Conservation (phyloP, 2,113 vertebrate genomes). For the Lontra canadensis region DNA sequence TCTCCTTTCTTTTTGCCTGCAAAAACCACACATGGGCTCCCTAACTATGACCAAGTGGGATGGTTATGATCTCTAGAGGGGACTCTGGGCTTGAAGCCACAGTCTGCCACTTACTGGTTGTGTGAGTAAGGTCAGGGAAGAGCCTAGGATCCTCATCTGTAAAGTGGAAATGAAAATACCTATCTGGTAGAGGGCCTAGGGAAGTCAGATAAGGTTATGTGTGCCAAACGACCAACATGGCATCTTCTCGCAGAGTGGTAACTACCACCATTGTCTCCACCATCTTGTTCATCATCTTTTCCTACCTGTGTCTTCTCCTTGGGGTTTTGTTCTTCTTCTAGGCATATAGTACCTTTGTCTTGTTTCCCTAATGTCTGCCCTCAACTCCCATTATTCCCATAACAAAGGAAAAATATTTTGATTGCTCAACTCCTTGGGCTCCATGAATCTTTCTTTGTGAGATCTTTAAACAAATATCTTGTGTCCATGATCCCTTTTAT, state of each 20-base stretch:
- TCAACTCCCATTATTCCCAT: neutral
- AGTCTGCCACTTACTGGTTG: neutral
- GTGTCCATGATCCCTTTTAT: neutral
- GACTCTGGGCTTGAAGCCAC: neutral
- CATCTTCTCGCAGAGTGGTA: neutral
- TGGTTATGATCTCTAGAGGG: neutral
- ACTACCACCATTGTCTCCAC: neutral
- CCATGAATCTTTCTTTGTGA: neutral
- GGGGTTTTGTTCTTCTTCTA: neutral
- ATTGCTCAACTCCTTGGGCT: neutral
- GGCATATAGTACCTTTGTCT: neutral
- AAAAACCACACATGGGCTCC: neutral
- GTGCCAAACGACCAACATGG: accelerated
- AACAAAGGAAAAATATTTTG: neutral
- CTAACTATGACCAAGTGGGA: neutral
- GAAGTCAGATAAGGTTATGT: neutral
- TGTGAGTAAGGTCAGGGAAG: neutral
- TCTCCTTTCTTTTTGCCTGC: neutral
- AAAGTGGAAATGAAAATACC: neutral
- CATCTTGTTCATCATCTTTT: neutral
- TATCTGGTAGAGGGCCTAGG: neutral
- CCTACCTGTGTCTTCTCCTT: neutral
- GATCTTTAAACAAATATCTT: neutral
- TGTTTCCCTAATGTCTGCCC: neutral
- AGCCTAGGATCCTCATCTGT: neutral